Percentiles rank a stretch among this genome's conserved stretches.
Conservation (phyloP, 92 coral and sea anemone genomes). For the Diadumene lineata region DNA sequence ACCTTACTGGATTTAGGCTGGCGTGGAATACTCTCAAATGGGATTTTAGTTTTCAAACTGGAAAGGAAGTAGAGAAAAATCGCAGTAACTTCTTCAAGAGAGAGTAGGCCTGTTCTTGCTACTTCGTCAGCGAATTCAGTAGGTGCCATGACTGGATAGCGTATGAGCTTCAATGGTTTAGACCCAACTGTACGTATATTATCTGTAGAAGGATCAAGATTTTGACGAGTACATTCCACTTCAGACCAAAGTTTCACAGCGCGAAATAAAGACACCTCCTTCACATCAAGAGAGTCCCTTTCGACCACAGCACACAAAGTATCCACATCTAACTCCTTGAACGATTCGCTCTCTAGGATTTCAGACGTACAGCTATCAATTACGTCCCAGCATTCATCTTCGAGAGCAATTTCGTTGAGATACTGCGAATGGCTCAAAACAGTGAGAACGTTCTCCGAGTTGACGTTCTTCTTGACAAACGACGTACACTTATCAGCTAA, state of each 20-base stretch:
- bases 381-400: slow-evolving; percentile 76
- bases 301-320: slow-evolving; percentile 55
- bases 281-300: slow-evolving; percentile 56
- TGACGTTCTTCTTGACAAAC: slow-evolving; percentile 59
- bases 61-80: slow-evolving; percentile 75
- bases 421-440: slow-evolving; percentile 73
- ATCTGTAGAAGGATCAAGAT: slow-evolving; percentile 43
- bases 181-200: slow-evolving; percentile 61
- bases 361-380: slow-evolving; percentile 64
- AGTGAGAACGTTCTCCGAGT: slow-evolving; percentile 76
- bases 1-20: slow-evolving; percentile 39
- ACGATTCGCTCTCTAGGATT: slow-evolving; percentile 66
- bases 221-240: slow-evolving; percentile 56
- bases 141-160: slow-evolving; percentile 78
- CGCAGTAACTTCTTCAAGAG: slow-evolving; percentile 72
- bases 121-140: slow-evolving; percentile 82
- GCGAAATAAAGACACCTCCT: slow-evolving; percentile 66
- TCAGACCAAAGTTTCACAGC: slow-evolving; percentile 77
- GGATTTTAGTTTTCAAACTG: slow-evolving; percentile 61
- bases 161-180: slow-evolving; percentile 63
- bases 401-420: slow-evolving; percentile 63
- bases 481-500: slow-evolving; percentile 75
- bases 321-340: slow-evolving; percentile 61
- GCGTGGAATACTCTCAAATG: slow-evolving; percentile 67
- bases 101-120: slow-evolving; percentile 67